phyloP scores from a whole-genome alignment of 2,888 invertebrate species.

The Mimachlamys varia region DNA sequence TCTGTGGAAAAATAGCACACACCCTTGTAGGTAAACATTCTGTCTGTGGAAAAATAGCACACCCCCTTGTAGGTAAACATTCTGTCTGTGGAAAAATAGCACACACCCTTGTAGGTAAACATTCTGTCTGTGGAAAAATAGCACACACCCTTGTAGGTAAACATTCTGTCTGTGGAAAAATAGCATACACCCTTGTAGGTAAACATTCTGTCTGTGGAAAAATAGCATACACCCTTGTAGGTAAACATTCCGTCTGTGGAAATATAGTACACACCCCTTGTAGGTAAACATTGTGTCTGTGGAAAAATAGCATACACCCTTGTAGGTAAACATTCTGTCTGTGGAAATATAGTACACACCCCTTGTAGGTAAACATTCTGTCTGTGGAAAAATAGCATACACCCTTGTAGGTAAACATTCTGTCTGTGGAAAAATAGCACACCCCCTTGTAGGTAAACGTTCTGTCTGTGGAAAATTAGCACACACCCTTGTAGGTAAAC shows the following conservation, averaged over 20 bases:
- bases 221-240: conserved; percentile 96
- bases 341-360: conserved; percentile 91
- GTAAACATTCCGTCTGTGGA: conserved; percentile 85
- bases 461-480: conserved; percentile 83
- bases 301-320: conserved; percentile 96
- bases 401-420: too few species aligned
- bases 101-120: too few species aligned
- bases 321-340: conserved; percentile 88
- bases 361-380: conserved; percentile 91
- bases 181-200: too few species aligned
- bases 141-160: conserved; percentile 95
- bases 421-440: conserved; percentile 96
- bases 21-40: too few species aligned
- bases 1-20: too few species aligned
- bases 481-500: conserved; percentile 96
- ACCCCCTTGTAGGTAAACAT: conserved; percentile 94
- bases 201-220: conserved; percentile 95
- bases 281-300: conserved; percentile 86
- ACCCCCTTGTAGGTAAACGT: conserved; percentile 94
- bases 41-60: conserved; percentile 96
- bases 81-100: conserved; percentile 75
- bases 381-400: too few species aligned
- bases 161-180: conserved; percentile 82
- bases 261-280: conserved; percentile 97
- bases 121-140: conserved; percentile 96